Evolutionary conservation across 2,797 vertebrate species (phyloP).

Genomic region (Myotis findleyi): DNA sequence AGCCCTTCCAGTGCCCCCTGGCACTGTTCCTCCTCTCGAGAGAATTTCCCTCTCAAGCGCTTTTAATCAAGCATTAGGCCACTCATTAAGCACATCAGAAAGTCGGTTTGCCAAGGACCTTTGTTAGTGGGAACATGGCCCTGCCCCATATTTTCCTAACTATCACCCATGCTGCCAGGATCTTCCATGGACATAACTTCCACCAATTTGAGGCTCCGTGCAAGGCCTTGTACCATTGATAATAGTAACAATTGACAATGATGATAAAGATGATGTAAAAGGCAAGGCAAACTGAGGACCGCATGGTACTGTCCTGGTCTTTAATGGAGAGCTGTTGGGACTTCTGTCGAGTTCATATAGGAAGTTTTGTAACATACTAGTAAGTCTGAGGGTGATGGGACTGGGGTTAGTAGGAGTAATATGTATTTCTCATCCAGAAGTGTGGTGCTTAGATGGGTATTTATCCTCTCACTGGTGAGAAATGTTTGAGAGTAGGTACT

Average conservation of each 20-base stretch:
- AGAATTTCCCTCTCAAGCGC: conserved; percentile 26
- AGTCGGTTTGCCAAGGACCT: background rate
- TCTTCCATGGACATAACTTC: background rate
- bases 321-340: background rate
- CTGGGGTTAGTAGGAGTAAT: background rate
- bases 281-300: background rate
- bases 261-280: background rate
- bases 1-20: background rate
- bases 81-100: background rate
- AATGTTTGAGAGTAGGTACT: background rate
- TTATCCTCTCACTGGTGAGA: background rate
- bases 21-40: background rate
- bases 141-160: background rate
- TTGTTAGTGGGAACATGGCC: background rate
- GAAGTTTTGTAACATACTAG: background rate
- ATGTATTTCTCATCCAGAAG: background rate
- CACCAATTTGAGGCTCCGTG: background rate
- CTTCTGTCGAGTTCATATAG: background rate
- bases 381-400: background rate
- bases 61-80: background rate
- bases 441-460: background rate
- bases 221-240: background rate
- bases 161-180: background rate
- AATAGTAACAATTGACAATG: too few relatives aligned
- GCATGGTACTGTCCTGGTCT: background rate